A percentile compares a stretch with the other conserved stretches of the same genome.
These are phyloP conservation scores for Microplitis manilae DNA, from an alignment of 2,888 invertebrate species.

Conservation along the genomic window DNA sequence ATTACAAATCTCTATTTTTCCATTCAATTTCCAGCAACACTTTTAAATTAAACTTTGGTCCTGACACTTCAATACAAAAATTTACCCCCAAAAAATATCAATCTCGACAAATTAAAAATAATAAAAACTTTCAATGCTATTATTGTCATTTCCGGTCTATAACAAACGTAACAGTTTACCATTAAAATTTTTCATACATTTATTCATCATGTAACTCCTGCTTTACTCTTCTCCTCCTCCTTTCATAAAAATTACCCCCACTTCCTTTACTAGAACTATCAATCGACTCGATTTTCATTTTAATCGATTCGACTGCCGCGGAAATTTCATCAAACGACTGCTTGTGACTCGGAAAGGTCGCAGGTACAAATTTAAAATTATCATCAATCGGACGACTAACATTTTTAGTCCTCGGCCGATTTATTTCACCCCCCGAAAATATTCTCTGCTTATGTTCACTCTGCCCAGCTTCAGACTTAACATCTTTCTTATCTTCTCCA, in stretches of 20 bases:
- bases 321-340: neutral
- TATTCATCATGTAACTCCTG: neutral
- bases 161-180: no score
- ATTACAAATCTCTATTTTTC: no score
- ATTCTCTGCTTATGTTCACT: neutral
- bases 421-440: neutral
- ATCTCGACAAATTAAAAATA: no score
- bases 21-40: no score
- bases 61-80: no score
- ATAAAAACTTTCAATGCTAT: no score
- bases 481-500: neutral
- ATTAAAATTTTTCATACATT: no score
- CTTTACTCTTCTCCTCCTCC: neutral
- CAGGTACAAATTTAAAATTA: neutral
- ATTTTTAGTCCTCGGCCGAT: neutral
- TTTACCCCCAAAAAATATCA: no score
- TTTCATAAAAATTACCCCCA: neutral
- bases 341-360: neutral
- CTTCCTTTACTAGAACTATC: neutral
- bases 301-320: neutral
- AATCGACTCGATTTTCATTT: neutral
- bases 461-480: neutral
- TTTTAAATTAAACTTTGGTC: no score
- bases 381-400: neutral
- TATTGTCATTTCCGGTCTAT: no score